A percentile compares a stretch with the other conserved stretches of the same genome.
Conservation (phyloP, 2,888 invertebrate genomes). For the Hypsopygia costalis region DNA sequence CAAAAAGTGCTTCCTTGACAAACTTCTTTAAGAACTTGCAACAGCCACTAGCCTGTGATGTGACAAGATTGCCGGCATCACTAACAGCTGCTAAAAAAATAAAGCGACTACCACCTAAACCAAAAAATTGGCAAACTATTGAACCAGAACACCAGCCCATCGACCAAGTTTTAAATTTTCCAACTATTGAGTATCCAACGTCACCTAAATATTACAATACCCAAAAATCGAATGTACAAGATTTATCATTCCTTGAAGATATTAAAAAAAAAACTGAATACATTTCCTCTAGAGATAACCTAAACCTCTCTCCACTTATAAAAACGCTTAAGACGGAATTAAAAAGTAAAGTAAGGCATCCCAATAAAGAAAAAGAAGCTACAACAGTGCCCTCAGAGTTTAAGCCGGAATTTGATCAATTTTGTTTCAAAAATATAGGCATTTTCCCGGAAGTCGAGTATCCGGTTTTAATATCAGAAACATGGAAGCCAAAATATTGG, state of each 20-base stretch:
- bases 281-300: background rate
- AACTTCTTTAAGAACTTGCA: conserved; percentile 16
- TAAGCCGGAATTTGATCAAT: conserved; percentile 16
- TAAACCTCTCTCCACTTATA: background rate
- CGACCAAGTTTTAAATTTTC: conserved; percentile 38
- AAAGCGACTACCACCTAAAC: background rate
- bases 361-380: conserved; percentile 1
- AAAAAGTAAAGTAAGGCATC: conserved; percentile 4
- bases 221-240: conserved; percentile 3
- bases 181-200: conserved; percentile 40
- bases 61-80: background rate
- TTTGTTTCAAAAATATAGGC: conserved; percentile 24
- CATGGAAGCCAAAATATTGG: conserved; percentile 51
- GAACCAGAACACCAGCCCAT: conserved; percentile 13
- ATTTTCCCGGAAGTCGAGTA: conserved; percentile 60
- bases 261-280: background rate
- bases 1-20: conserved; percentile 19
- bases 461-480: conserved; percentile 47
- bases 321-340: conserved; percentile 2
- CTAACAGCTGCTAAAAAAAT: background rate
- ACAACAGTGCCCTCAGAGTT: conserved; percentile 16
- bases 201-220: background rate
- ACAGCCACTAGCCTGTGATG: conserved; percentile 12
- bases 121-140: conserved; percentile 5
- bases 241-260: conserved; percentile 2